phyloP scores from a whole-genome alignment of 2,113 vertebrate species.

The Loxodonta africana region DNA sequence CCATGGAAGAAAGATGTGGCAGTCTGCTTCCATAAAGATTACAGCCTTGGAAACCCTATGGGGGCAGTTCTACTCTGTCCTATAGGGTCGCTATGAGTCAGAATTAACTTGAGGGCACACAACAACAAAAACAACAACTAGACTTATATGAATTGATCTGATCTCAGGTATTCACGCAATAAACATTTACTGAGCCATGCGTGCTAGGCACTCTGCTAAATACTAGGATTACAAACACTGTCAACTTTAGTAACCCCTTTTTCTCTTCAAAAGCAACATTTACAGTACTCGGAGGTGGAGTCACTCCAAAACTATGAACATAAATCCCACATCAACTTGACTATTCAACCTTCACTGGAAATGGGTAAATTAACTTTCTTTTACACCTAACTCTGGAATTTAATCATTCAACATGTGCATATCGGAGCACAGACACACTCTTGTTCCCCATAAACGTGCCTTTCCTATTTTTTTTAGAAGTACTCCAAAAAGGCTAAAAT shows the following conservation, averaged over 20 bases:
- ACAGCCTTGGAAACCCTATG: neutral
- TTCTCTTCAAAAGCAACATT: neutral
- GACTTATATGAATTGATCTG: neutral
- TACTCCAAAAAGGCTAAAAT: neutral
- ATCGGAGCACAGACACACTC: neutral
- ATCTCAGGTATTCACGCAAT: neutral
- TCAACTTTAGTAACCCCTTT: neutral
- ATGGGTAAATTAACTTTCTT: slow-evolving; percentile 6
- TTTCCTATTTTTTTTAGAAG: slow-evolving; percentile 2
- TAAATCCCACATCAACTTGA: slow-evolving; percentile 1
- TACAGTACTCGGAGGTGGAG: neutral
- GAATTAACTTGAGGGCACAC: neutral
- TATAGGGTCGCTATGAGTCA: neutral
- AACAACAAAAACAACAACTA: neutral
- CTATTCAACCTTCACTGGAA: neutral
- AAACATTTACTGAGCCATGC: neutral
- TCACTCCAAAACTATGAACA: slow-evolving; percentile 14
- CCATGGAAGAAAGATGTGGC: neutral
- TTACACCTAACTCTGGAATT: slow-evolving; percentile 13
- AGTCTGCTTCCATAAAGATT: neutral
- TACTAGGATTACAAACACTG: neutral
- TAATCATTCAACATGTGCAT: neutral
- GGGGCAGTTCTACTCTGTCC: neutral
- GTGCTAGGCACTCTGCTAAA: neutral
- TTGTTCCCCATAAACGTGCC: neutral